Conservation (phyloP, 2,797 vertebrate genomes). For the Acropternis orthonyx region DNA sequence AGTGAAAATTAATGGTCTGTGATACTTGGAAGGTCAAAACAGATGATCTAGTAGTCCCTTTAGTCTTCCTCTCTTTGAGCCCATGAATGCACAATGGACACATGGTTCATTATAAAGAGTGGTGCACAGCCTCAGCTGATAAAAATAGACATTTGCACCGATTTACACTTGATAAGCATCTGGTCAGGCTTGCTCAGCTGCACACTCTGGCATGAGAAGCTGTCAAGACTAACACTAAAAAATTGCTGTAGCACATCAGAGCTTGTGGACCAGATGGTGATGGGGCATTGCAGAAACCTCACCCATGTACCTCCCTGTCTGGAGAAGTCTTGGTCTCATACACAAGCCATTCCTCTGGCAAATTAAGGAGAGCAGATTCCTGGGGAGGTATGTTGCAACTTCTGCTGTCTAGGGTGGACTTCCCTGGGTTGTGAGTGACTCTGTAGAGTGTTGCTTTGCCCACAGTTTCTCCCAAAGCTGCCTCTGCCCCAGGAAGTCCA, state of each 20-base stretch:
- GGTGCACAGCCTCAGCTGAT: not conserved
- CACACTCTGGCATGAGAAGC: not conserved
- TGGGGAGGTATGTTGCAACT: not conserved
- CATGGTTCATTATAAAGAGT: constrained; percentile 17
- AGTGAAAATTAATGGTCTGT: constrained; percentile 14
- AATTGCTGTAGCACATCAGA: constrained; percentile 10
- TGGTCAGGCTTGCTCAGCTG: constrained; percentile 54
- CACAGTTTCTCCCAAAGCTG: not conserved
- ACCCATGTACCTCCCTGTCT: not conserved
- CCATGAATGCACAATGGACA: not conserved
- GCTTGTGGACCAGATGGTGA: constrained; percentile 8
- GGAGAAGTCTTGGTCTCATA: not conserved
- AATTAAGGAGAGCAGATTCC: not conserved
- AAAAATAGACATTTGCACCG: constrained; percentile 28
- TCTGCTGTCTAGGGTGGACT: not conserved
- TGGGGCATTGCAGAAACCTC: not conserved
- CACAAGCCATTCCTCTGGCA: not conserved
- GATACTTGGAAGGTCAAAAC: constrained; percentile 20
- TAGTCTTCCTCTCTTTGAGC: not conserved
- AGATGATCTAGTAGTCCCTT: not conserved
- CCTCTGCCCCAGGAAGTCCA: not conserved
- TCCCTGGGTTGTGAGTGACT: not conserved
- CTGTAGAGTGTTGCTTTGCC: not conserved
- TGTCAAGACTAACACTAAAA: constrained; percentile 35
- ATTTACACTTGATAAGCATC: constrained; percentile 53